Percentiles rank a stretch among this genome's conserved stretches.
Conservation (phyloP, 2,797 vertebrate species). For the Gallinago nigripennis region DNA sequence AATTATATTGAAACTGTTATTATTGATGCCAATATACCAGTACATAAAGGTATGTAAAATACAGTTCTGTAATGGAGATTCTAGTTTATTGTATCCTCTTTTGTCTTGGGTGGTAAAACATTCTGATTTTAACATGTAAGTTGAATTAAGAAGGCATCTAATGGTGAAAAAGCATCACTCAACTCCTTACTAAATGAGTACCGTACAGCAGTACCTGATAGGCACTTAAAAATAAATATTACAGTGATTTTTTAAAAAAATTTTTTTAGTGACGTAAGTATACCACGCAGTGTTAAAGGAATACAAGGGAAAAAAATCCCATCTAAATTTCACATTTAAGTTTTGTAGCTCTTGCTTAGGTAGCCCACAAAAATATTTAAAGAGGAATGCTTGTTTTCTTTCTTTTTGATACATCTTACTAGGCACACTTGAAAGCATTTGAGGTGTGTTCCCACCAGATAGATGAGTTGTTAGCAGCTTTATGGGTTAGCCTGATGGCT, state of each 20-base stretch:
- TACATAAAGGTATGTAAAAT: not conserved
- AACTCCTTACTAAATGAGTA: not conserved
- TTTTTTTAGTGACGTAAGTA: not conserved
- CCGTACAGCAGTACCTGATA: not conserved
- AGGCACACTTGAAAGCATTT: not conserved
- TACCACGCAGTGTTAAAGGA: not conserved
- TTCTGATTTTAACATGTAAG: not conserved
- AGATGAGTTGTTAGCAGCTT: not conserved
- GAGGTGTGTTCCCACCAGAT: not conserved
- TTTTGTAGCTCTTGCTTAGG: not conserved
- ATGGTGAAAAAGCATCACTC: not conserved
- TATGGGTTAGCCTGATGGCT: not conserved
- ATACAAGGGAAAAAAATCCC: not conserved
- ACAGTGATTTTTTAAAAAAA: not conserved
- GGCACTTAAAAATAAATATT: not conserved
- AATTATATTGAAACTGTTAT: not conserved
- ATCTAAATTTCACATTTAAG: not conserved
- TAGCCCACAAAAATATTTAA: not conserved
- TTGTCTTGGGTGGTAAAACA: not conserved
- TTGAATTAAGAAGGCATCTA: not conserved
- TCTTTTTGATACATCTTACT: not conserved
- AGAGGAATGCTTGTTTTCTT: not conserved
- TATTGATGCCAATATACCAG: not conserved
- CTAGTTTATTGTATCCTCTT: not conserved
- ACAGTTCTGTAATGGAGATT: not conserved